Base-by-base conservation (phyloP, 2,797 vertebrate species). In the Smutsia temminckii region DNA sequence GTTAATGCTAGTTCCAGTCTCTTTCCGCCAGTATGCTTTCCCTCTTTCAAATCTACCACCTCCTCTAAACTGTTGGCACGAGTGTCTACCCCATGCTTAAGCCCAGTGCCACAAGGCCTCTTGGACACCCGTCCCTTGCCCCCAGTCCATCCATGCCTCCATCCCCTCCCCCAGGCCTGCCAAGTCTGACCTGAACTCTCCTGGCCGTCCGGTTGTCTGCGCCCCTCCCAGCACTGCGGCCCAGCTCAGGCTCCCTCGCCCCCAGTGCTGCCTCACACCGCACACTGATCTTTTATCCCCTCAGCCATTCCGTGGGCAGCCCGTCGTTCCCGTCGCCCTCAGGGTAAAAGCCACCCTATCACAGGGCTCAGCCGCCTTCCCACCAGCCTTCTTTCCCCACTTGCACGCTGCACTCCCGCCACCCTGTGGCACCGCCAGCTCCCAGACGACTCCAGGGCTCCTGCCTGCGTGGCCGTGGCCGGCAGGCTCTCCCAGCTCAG, bases 371-470 rank as follows among this genome's bases (percentile, higher is more conserved):
- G 59, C 2, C 2, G 57, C 40, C 20, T 61, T 55, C 51, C 51
- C 20, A 17, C 25, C 74, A 57, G 68, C 77, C 37, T 75, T 1
- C 0, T 46, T 34, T 46, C 3, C n/a, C 46, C 20, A 5, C 4
- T 34, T 25, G 20, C 51, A 77, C 27, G 2, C 29, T 17, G 55
- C 53, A 1, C 71, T 21, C 9, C 7, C 16, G 4, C 32, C 4
- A 8, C 42, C 1, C 5, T 2, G 0, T 57, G 2, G 8, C 25
- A 14, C 51, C 61, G 21, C 11, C 20, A 68, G 34, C 20, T 27
- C 34, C 53, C 10, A 3, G 46, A 11, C 17, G 5, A 1, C 9
- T 21, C 18, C 5, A 11, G 0, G 16, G 23, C 68, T 55, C 27
- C 8, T 49, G 32, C 68, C 59, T 7, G 32, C 23, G 61, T 3